phyloP scores from a whole-genome alignment of 2,797 vertebrate species.

The Melanotaenia maccullochi region DNA sequence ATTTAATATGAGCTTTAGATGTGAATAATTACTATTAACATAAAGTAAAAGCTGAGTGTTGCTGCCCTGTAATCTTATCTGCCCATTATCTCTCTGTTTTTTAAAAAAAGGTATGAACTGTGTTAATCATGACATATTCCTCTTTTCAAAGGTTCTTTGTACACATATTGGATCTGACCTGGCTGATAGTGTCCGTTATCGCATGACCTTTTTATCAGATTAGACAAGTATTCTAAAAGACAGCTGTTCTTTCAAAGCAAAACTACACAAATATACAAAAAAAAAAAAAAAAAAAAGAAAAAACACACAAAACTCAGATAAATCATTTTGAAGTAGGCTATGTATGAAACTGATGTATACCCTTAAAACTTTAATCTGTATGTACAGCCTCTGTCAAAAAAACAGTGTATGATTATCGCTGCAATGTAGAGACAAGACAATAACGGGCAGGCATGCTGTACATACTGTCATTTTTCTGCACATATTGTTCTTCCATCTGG shows the following conservation, averaged over 20 bases:
- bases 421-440: slow-evolving; percentile 17
- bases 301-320: background rate
- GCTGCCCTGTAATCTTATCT: slow-evolving; percentile 3
- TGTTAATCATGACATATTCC: background rate
- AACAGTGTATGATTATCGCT: slow-evolving; percentile 13
- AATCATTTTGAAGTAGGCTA: background rate
- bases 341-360: background rate
- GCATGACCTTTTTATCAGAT: slow-evolving; percentile 6
- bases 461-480: slow-evolving; percentile 20
- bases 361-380: slow-evolving; percentile 15
- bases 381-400: background rate
- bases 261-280: background rate
- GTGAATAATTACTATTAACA: background rate
- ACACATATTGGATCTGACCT: slow-evolving; percentile 10
- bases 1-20: background rate
- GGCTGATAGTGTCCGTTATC: background rate
- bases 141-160: background rate
- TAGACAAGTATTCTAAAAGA: background rate
- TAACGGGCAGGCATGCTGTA: slow-evolving; percentile 11
- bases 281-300: background rate
- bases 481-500: slow-evolving; percentile 43
- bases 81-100: slow-evolving; percentile 2
- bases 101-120: slow-evolving; percentile 11
- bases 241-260: slow-evolving; percentile 12
- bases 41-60: background rate